Conservation (phyloP, 1,140 invertebrate genomes). For the Pseudomyrmex gracilis region DNA sequence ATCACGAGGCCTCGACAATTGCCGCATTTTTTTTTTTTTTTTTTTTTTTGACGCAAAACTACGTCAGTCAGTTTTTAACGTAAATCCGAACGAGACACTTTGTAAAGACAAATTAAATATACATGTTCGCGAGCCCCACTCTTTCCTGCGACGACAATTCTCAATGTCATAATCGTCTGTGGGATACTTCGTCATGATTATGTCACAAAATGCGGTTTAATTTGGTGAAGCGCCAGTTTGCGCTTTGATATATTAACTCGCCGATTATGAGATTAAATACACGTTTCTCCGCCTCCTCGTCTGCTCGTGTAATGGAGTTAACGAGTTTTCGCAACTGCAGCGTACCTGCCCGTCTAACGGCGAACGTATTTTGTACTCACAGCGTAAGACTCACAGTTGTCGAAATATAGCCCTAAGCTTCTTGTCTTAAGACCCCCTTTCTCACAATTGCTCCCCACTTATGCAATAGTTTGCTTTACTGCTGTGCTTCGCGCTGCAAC, state of each 20-base stretch:
- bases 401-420: slow-evolving; percentile 32
- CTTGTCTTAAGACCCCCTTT: slow-evolving; percentile 14
- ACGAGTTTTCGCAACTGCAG: slow-evolving; percentile 31
- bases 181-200: slow-evolving; percentile 36
- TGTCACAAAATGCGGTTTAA: slow-evolving; percentile 32
- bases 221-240: slow-evolving; percentile 59
- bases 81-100: too few species aligned
- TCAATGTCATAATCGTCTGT: too few species aligned
- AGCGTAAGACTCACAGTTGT: slow-evolving; percentile 31
- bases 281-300: not conserved
- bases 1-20: too few species aligned
- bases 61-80: too few species aligned
- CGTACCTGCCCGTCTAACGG: not conserved
- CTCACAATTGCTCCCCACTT: not conserved
- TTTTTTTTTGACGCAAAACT: too few species aligned
- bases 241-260: slow-evolving; percentile 61
- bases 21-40: too few species aligned
- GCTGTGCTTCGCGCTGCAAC: slow-evolving; percentile 2
- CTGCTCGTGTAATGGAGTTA: slow-evolving; percentile 27
- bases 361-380: slow-evolving; percentile 15
- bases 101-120: too few species aligned
- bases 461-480: slow-evolving; percentile 30
- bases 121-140: too few species aligned
- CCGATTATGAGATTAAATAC: slow-evolving; percentile 61
- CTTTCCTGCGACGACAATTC: too few species aligned